Evolutionary conservation across 2,113 vertebrate species (phyloP).

Genomic region (Neolamprologus sp.): DNA sequence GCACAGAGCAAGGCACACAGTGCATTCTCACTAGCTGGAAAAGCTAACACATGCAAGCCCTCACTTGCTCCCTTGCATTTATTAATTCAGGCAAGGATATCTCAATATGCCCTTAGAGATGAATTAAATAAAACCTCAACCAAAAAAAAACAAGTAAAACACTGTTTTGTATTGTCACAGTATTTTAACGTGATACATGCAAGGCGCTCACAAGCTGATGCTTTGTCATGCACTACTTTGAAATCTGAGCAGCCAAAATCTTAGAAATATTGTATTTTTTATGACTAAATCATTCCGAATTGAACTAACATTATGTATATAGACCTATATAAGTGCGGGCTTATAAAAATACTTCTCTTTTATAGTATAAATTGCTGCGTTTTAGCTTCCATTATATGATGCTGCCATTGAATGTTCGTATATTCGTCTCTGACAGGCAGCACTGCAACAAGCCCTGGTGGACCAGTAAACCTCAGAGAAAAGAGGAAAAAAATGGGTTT

Average conservation of each 20-base stretch:
- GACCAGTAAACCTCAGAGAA: constrained; percentile 29
- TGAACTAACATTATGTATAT: not conserved
- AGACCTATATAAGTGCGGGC: not conserved
- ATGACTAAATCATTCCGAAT: not conserved
- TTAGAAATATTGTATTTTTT: not conserved
- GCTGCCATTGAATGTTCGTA: constrained; percentile 2
- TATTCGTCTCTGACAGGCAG: constrained; percentile 27
- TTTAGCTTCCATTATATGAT: not conserved
- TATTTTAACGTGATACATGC: not conserved
- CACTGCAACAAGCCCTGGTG: not conserved
- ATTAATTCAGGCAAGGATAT: not conserved
- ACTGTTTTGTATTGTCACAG: not conserved
- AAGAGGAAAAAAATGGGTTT: constrained; percentile 43
- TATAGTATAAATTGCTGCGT: constrained; percentile 2
- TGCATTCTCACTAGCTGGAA: not conserved
- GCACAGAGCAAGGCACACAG: not conserved
- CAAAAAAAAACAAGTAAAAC: not conserved
- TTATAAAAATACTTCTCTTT: not conserved
- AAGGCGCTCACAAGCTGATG: not conserved
- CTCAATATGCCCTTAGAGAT: not conserved
- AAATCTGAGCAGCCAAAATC: not conserved
- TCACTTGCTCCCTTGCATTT: constrained; percentile 21
- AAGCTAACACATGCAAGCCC: constrained; percentile 13
- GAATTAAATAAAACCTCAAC: not conserved
- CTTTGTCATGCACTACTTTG: not conserved